A percentile compares a stretch with the other conserved stretches of the same genome.
Conservation (phyloP, 2,888 invertebrate species). For the Drosophila nigritarsus region DNA sequence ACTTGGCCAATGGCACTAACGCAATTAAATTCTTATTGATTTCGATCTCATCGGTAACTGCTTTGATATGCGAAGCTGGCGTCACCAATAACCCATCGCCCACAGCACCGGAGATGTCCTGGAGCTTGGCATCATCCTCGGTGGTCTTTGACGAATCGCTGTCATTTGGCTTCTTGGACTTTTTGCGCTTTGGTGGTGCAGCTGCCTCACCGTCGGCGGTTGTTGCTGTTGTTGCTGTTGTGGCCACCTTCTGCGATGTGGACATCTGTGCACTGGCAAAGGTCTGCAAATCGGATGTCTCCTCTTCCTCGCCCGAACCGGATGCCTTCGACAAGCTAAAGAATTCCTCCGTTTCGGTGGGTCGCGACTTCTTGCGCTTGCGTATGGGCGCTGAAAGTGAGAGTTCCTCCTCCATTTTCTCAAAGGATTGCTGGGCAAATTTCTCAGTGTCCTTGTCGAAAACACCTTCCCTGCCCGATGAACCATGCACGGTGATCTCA, state of each 20-base stretch:
- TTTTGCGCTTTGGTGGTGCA: conserved; percentile 82
- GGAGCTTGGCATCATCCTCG: conserved; percentile 84
- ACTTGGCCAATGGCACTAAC: conserved; percentile 83
- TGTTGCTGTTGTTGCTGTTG: neutral
- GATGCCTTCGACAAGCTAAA: conserved; percentile 88
- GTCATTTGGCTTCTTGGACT: conserved; percentile 82
- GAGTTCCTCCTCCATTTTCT: conserved; percentile 86
- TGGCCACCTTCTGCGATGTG: conserved; percentile 49
- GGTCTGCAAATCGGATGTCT: conserved; percentile 88
- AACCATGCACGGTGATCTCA: conserved; percentile 89
- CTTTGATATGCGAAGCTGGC: conserved; percentile 66
- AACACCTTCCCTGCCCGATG: conserved; percentile 85
- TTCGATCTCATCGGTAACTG: conserved; percentile 86
- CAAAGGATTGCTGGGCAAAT: conserved; percentile 83
- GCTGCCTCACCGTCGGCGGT: conserved; percentile 51
- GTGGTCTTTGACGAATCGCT: conserved; percentile 84
- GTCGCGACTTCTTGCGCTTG: conserved; percentile 88
- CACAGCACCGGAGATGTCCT: conserved; percentile 87
- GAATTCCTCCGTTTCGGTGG: conserved; percentile 88
- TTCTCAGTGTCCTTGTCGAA: conserved; percentile 86
- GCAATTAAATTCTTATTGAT: conserved; percentile 85
- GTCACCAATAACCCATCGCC: conserved; percentile 86
- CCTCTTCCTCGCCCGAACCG: conserved; percentile 86
- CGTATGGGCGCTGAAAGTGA: conserved; percentile 87
- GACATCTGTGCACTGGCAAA: conserved; percentile 89